Percentiles rank a stretch among this genome's conserved stretches.
Evolutionary conservation across 2,797 vertebrate genomes (phyloP).

Genomic region (Merluccius polli): DNA sequence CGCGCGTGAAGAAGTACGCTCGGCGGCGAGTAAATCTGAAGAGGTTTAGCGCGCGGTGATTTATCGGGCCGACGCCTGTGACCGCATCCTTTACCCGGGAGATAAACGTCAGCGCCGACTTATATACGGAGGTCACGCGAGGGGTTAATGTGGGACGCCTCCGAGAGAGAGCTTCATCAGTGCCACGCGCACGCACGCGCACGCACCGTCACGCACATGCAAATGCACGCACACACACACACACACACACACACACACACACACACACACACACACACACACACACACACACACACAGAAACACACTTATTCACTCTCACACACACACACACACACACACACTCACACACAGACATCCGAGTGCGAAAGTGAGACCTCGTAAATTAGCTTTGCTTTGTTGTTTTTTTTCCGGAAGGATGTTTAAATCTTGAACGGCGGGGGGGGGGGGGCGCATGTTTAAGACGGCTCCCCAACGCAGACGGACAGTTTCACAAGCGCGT

Average conservation of each 20-base stretch:
- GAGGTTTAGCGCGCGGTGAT: constrained; percentile 42
- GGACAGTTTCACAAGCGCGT: constrained; percentile 48
- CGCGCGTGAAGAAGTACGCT: constrained; percentile 19
- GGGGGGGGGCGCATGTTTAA: constrained; percentile 54
- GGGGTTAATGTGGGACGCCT: constrained; percentile 67
- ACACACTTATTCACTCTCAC: neutral
- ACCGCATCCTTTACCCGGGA: constrained; percentile 56
- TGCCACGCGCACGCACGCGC: constrained; percentile 5
- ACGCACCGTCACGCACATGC: neutral
- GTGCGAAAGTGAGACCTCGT: constrained; percentile 50
- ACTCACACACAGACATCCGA: constrained; percentile 4
- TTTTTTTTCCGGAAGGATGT: constrained; percentile 31
- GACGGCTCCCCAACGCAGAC: constrained; percentile 32
- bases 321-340: neutral
- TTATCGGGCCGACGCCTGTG: constrained; percentile 42
- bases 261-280: neutral
- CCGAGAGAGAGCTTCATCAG: constrained; percentile 45
- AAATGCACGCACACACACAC: constrained; percentile 2
- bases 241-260: neutral
- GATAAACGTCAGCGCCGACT: constrained; percentile 65
- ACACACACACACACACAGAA: constrained; percentile 7
- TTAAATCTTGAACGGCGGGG: constrained; percentile 56
- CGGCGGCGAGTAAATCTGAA: constrained; percentile 42
- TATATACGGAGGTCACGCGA: constrained; percentile 69
- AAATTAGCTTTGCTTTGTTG: constrained; percentile 44